Evolutionary conservation across 2,888 invertebrate genomes (phyloP).

Genomic region (Philhelius pedissequus): DNA sequence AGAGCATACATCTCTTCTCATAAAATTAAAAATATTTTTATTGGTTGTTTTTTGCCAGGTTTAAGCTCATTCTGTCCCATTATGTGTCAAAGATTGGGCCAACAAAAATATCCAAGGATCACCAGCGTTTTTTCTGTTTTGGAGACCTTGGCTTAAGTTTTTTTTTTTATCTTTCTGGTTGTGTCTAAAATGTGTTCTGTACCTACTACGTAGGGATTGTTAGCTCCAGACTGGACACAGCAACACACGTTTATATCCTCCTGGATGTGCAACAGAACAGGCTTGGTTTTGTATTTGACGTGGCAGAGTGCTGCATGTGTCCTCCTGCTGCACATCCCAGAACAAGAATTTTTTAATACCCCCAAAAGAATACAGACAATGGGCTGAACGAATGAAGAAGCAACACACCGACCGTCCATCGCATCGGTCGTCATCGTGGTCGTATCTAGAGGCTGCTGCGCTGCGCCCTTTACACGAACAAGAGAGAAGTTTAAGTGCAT

Average conservation of each 20-base stretch:
- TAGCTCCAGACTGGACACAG: constrained; percentile 24
- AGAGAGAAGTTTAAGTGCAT: constrained; percentile 21
- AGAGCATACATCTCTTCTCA: no score
- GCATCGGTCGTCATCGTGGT: no score
- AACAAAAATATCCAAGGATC: constrained; percentile 30
- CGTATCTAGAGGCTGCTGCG: constrained; percentile 23
- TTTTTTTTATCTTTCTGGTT: no score
- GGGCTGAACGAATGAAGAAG: constrained; percentile 38
- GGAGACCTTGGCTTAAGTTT: constrained; percentile 40
- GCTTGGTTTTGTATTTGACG: constrained; percentile 24
- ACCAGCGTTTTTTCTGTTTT: constrained; percentile 39
- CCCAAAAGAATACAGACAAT: constrained; percentile 28
- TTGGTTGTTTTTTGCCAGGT: no score
- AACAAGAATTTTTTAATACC: constrained; percentile 59
- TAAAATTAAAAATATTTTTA: no score
- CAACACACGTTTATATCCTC: background rate
- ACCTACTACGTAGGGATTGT: background rate
- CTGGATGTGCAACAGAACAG: constrained; percentile 23
- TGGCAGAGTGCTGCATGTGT: constrained; percentile 12
- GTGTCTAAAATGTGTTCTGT: constrained; percentile 28
- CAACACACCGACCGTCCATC: constrained; percentile 16
- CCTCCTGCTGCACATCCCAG: constrained; percentile 45
- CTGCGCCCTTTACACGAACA: constrained; percentile 19
- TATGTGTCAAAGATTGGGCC: no score
- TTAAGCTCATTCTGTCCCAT: no score